Percentiles rank a stretch among this genome's conserved stretches.
Evolutionary conservation across 1,140 invertebrate species (phyloP).

Genomic region (Archivesica marissinica): DNA sequence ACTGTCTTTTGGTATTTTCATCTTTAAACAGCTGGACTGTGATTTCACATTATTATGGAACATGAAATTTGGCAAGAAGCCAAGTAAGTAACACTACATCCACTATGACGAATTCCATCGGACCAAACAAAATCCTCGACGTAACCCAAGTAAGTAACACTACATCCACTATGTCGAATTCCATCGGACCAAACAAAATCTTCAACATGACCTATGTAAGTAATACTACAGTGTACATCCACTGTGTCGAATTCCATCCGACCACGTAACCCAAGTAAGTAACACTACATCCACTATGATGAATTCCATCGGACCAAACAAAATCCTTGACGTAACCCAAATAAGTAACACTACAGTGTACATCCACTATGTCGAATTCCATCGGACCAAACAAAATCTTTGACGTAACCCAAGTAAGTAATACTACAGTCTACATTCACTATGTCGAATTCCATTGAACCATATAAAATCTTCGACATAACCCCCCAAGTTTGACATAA

Average conservation of each 20-base stretch:
- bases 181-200: background rate
- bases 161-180: background rate
- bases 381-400: background rate
- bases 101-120: no score
- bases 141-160: background rate
- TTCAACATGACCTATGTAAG: background rate
- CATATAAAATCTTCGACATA: background rate
- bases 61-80: conserved; percentile 60
- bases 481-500: background rate
- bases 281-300: background rate
- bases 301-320: background rate
- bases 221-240: background rate
- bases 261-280: background rate
- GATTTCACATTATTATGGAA: conserved; percentile 72
- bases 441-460: background rate
- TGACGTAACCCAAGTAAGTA: background rate
- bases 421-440: background rate
- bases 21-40: conserved; percentile 63
- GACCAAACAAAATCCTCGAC: background rate
- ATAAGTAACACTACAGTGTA: background rate
- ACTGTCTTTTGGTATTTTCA: background rate
- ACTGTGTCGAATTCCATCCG: background rate
- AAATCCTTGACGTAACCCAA: background rate
- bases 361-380: background rate
- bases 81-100: conserved; percentile 31